A percentile compares a stretch with the other conserved stretches of the same genome.
phyloP scores from a whole-genome alignment of 2,888 invertebrate species.

The Rhingia campestris region DNA sequence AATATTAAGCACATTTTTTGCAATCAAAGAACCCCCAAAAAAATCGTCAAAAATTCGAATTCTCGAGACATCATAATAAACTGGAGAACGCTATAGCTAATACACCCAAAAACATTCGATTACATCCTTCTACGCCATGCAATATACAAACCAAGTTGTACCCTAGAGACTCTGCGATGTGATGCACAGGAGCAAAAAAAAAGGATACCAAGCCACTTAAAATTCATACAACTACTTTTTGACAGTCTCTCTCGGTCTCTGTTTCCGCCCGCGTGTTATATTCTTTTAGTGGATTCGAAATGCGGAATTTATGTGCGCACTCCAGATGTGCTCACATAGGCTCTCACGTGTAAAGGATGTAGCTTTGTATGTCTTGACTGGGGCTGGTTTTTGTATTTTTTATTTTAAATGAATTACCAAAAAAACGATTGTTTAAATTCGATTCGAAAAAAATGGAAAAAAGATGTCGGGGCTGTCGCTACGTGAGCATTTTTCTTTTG shows the following conservation, averaged over 20 bases:
- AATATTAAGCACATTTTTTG: no score
- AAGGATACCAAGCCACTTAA: conserved; percentile 41
- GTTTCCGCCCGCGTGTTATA: conserved; percentile 19
- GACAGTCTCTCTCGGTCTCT: conserved; percentile 21
- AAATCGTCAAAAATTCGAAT: no score
- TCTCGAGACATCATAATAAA: no score
- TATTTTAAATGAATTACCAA: conserved; percentile 48
- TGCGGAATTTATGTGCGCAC: conserved; percentile 57
- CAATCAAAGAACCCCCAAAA: no score
- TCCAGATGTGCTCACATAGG: conserved; percentile 66
- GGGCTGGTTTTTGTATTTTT: conserved; percentile 14
- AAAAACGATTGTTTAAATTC: conserved; percentile 59
- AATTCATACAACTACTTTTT: conserved; percentile 61
- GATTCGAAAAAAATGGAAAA: conserved; percentile 17
- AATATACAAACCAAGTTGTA: conserved; percentile 13
- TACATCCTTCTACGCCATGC: background rate
- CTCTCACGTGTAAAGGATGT: conserved; percentile 43
- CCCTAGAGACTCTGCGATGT: conserved; percentile 15
- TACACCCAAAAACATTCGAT: no score
- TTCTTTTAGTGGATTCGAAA: conserved; percentile 54
- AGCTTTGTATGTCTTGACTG: conserved; percentile 20
- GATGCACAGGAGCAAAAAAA: conserved; percentile 5
- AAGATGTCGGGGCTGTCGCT: conserved; percentile 24
- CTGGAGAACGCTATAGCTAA: no score
- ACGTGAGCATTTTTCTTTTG: conserved; percentile 53